Percentiles rank a stretch among this genome's conserved stretches.
These are phyloP conservation scores for Mactra quadrangularis DNA, from an alignment of 1,140 invertebrate genomes.

Conservation along the genomic window DNA sequence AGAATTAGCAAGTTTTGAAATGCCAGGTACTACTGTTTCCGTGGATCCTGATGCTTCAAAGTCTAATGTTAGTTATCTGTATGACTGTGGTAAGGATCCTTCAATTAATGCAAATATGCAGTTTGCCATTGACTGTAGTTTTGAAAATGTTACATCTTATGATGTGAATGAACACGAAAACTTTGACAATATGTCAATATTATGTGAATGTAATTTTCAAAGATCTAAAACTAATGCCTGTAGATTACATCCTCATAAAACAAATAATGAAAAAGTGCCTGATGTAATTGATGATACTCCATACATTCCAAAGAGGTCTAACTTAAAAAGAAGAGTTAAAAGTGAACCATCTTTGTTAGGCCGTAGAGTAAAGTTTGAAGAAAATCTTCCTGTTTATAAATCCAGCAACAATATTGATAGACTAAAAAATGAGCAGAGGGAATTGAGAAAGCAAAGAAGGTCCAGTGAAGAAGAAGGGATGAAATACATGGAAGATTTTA, in stretches of 20 bases:
- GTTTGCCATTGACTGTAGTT: conserved; percentile 60
- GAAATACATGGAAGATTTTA: conserved; percentile 52
- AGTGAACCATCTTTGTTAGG: conserved; percentile 48
- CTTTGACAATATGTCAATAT: not conserved
- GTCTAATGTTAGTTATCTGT: not conserved
- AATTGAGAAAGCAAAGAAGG: not conserved
- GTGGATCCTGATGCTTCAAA: not conserved
- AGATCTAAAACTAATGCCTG: not conserved
- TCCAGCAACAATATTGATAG: conserved; percentile 24
- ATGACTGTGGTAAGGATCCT: not conserved
- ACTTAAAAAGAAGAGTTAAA: conserved; percentile 43
- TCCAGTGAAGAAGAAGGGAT: conserved; percentile 25
- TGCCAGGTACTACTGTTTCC: conserved; percentile 14
- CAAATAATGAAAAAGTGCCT: conserved; percentile 1
- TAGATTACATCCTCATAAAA: too few species aligned
- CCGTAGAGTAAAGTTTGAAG: conserved; percentile 42
- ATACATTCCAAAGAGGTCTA: conserved; percentile 38
- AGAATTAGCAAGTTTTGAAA: conserved; percentile 54
- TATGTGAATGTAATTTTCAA: conserved; percentile 50
- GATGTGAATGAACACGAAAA: conserved; percentile 18
- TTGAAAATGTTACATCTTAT: conserved; percentile 46
- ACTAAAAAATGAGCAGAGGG: not conserved
- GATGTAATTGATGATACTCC: conserved; percentile 62
- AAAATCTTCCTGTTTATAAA: conserved; percentile 53
- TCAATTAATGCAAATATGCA: conserved; percentile 5